Conservation (phyloP, 2,113 vertebrate species). For the Asarcornis scutulata region DNA sequence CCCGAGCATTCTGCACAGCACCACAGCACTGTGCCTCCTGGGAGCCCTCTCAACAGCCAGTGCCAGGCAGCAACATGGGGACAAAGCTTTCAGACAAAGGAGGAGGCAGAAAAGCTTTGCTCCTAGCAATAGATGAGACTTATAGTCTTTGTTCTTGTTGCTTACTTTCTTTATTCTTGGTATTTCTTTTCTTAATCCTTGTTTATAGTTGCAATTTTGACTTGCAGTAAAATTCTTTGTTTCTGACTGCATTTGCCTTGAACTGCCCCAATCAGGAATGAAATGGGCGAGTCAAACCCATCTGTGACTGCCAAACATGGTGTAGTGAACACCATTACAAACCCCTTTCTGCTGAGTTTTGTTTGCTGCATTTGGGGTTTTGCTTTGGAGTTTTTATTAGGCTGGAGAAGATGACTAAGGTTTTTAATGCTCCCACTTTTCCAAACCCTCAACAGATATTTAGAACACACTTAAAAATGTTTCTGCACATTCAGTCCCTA, state of each 20-base stretch:
- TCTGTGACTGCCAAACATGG: neutral
- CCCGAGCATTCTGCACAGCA: neutral
- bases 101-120: neutral
- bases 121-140: neutral
- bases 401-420: neutral
- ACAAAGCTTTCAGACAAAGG: neutral
- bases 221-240: neutral
- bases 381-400: neutral
- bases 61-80: accelerated
- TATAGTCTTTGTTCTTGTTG: neutral
- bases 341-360: neutral
- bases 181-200: neutral
- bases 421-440: neutral
- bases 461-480: neutral
- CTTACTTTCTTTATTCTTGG: neutral
- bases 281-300: neutral
- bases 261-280: neutral
- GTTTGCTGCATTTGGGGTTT: neutral
- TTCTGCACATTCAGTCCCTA: neutral
- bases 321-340: neutral
- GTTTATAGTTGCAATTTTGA: neutral
- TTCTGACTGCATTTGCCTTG: neutral
- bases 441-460: neutral
- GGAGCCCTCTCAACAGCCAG: accelerated
- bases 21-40: accelerated